phyloP scores from a whole-genome alignment of 2,113 vertebrate species.

The Pseudopodoces humilis region DNA sequence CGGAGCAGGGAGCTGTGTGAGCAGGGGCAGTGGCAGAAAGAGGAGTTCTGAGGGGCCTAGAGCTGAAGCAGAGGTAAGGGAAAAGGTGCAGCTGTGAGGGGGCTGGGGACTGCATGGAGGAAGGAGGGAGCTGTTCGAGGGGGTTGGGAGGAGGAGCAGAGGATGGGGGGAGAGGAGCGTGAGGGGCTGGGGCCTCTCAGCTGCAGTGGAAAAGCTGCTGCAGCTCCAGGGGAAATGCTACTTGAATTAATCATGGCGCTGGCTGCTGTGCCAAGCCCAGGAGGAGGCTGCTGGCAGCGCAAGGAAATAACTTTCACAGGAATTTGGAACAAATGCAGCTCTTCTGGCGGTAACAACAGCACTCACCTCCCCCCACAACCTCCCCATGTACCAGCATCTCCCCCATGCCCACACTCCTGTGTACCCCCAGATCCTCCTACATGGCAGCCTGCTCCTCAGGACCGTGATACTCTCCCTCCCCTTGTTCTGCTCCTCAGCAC shows the following conservation, averaged over 20 bases:
- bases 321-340: slow-evolving; percentile 69
- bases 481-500: neutral
- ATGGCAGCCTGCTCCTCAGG: neutral
- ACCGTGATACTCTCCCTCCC: accelerated
- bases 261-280: slow-evolving; percentile 71
- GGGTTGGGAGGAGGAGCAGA: slow-evolving; percentile 38
- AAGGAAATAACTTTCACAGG: slow-evolving; percentile 71
- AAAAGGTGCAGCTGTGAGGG: slow-evolving; percentile 22
- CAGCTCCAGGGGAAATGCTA: slow-evolving; percentile 71
- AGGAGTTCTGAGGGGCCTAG: neutral
- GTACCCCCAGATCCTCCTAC: neutral
- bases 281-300: slow-evolving; percentile 69
- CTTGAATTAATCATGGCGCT: slow-evolving; percentile 73
- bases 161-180: neutral
- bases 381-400: slow-evolving; percentile 9
- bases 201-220: slow-evolving; percentile 71
- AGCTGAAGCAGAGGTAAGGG: neutral
- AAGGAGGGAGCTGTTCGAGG: slow-evolving; percentile 4
- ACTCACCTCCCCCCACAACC: slow-evolving; percentile 53
- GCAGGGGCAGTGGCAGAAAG: neutral
- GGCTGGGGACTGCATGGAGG: neutral
- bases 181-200: slow-evolving; percentile 66
- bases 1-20: neutral
- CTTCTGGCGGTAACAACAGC: slow-evolving; percentile 59
- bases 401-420: neutral